phyloP scores from a whole-genome alignment of 2,888 invertebrate species.

The Limnephilus rhombicus region DNA sequence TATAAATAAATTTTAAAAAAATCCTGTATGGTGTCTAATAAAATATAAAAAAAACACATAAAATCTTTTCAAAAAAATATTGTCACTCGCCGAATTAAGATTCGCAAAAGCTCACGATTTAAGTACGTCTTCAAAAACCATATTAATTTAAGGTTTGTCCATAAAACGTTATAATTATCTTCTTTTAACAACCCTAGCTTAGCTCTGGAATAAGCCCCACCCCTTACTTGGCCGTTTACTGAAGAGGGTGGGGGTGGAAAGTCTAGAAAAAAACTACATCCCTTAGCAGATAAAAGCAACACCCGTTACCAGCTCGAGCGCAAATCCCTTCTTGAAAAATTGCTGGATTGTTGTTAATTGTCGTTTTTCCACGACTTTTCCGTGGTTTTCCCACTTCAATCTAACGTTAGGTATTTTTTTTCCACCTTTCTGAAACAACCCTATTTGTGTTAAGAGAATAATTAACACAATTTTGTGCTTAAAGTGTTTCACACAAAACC shows the following conservation, averaged over 20 bases:
- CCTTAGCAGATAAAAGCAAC: background rate
- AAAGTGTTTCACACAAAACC: background rate
- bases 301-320: background rate
- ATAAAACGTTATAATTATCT: background rate
- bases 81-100: background rate
- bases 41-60: background rate
- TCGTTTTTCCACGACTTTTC: constrained; percentile 7
- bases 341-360: constrained; percentile 14
- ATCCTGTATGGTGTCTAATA: too few species aligned
- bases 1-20: too few species aligned
- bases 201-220: background rate
- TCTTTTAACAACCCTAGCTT: background rate
- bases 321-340: constrained; percentile 20
- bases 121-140: background rate
- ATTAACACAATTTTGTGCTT: background rate
- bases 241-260: background rate
- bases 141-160: background rate
- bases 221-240: background rate
- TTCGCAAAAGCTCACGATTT: background rate
- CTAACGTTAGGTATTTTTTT: background rate
- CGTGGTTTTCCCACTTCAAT: background rate
- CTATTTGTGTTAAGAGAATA: background rate
- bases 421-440: background rate
- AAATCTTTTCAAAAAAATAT: background rate
- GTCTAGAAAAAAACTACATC: background rate